Percentiles rank a stretch among this genome's conserved stretches.
These are phyloP conservation scores for Gasteruption jaculator DNA, from an alignment of 2,888 invertebrate species.

Conservation along the genomic window DNA sequence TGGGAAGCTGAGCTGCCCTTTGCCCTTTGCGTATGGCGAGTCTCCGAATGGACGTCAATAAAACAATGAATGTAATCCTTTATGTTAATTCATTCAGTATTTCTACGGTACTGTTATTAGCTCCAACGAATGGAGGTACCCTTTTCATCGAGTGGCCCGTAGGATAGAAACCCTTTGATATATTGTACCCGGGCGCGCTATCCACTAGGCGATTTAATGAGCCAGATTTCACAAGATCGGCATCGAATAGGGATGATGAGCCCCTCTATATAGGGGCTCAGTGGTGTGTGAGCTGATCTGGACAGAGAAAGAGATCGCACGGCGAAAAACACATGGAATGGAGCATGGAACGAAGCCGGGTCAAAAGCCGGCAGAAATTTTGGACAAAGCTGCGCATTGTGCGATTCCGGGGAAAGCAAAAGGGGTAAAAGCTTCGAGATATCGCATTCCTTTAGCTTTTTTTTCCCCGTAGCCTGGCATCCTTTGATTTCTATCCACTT, in stretches of 20 bases:
- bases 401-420: conserved; percentile 19
- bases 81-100: too few relatives aligned
- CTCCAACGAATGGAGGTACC: too few relatives aligned
- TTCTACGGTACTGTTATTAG: too few relatives aligned
- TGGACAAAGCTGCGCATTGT: conserved; percentile 28
- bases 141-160: conserved; percentile 1
- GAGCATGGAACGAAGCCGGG: conserved; percentile 22
- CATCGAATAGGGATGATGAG: conserved; percentile 20
- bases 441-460: neutral
- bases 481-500: too few relatives aligned
- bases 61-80: too few relatives aligned
- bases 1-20: too few relatives aligned
- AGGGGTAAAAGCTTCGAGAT: conserved; percentile 4
- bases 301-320: conserved; percentile 2
- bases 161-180: neutral
- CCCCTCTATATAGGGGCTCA: conserved; percentile 23
- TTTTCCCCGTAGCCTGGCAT: too few relatives aligned
- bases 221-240: conserved; percentile 34
- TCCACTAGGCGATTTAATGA: conserved; percentile 31
- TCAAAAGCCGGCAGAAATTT: conserved; percentile 35
- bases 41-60: too few relatives aligned
- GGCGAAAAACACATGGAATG: neutral
- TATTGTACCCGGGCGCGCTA: too few relatives aligned
- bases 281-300: conserved; percentile 22
- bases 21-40: too few relatives aligned